Conservation (phyloP, 2,113 vertebrate species). For the Actenoides hombroni region DNA sequence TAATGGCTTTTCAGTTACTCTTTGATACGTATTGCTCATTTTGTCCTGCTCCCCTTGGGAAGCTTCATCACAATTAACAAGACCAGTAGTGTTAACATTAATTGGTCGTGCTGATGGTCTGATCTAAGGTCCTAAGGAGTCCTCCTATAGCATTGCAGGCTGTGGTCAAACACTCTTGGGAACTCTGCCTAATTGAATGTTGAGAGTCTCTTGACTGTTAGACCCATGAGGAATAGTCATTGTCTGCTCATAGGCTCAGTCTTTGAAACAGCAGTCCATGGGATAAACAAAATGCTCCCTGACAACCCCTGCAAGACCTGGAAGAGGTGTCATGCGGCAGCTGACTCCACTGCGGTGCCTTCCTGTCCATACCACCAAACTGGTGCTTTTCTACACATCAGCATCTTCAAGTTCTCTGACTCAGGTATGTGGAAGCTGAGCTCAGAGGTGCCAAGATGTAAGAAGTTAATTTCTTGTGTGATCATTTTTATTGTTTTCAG, state of each 20-base stretch:
- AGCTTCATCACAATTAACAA: conserved; percentile 31
- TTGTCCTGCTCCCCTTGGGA: conserved; percentile 13
- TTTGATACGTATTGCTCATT: conserved; percentile 48
- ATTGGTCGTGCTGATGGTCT: conserved; percentile 27
- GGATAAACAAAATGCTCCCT: rapidly evolving
- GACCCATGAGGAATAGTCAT: not conserved
- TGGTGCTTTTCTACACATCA: not conserved
- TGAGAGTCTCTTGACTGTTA: not conserved
- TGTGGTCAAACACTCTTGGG: conserved; percentile 25
- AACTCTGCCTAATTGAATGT: conserved; percentile 27
- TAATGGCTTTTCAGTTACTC: conserved; percentile 33
- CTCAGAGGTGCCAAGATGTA: not conserved
- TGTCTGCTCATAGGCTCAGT: not conserved
- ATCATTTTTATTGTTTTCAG: not conserved
- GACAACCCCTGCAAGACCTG: not conserved
- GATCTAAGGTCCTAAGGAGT: conserved; percentile 43
- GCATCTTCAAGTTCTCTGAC: not conserved
- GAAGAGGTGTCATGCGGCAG: rapidly evolving
- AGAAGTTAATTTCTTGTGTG: not conserved
- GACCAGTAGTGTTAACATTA: not conserved
- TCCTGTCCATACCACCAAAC: not conserved
- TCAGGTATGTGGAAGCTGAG: not conserved
- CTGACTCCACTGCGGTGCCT: not conserved
- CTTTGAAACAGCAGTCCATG: not conserved
- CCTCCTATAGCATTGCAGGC: not conserved